phyloP scores from a whole-genome alignment of 1,140 invertebrate species.

The Sipha flava region DNA sequence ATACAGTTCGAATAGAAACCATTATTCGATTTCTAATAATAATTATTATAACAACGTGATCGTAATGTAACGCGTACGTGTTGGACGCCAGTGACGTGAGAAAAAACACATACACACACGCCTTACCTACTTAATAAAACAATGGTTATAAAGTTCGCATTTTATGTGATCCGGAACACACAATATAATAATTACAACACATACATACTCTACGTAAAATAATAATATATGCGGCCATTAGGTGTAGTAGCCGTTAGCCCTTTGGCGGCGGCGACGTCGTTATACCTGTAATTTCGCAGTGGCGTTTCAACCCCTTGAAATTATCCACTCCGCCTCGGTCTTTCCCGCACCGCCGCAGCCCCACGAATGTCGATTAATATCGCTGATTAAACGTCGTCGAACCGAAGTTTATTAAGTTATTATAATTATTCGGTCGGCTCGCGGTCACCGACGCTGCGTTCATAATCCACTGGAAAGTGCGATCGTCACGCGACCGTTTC shows the following conservation, averaged over 20 bases:
- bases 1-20: too few relatives aligned
- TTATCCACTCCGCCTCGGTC: not conserved
- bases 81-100: too few relatives aligned
- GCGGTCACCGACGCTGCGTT: not conserved
- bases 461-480: not conserved
- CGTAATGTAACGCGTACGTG: too few relatives aligned
- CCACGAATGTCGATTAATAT: not conserved
- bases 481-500: slow-evolving; percentile 3
- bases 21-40: not conserved
- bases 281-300: not conserved
- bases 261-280: not conserved
- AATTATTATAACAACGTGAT: not conserved
- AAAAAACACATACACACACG: not conserved
- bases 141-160: too few relatives aligned
- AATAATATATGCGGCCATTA: too few relatives aligned
- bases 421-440: not conserved
- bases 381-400: not conserved
- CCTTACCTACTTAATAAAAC: slow-evolving; percentile 1
- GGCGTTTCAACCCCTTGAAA: not conserved
- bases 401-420: slow-evolving; percentile 16
- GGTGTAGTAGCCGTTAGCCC: too few relatives aligned
- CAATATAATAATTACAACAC: not conserved
- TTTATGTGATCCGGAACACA: not conserved
- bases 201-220: not conserved
- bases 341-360: not conserved